phyloP scores from a whole-genome alignment of 1,140 invertebrate genomes.

The Vanessa atalanta region DNA sequence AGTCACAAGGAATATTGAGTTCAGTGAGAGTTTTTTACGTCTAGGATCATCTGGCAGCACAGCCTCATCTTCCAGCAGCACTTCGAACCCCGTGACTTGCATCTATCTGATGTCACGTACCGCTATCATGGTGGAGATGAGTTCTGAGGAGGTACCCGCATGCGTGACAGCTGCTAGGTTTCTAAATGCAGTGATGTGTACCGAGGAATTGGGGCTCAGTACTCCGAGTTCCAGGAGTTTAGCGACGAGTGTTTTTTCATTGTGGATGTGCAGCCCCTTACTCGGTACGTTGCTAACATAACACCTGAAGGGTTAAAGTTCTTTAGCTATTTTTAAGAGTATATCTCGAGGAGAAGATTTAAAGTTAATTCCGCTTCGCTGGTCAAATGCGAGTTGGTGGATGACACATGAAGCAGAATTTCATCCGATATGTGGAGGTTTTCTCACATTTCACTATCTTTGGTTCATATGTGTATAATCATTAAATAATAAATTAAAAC shows the following conservation, averaged over 20 bases:
- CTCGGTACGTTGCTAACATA: constrained; percentile 65
- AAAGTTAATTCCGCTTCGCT: too few species aligned
- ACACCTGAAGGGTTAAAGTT: too few species aligned
- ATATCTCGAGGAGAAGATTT: too few species aligned
- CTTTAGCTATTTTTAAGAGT: too few species aligned
- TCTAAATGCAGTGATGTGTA: constrained; percentile 81
- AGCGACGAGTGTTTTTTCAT: constrained; percentile 83
- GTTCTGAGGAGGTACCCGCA: constrained; percentile 82
- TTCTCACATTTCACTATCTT: too few species aligned
- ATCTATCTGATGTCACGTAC: constrained; percentile 85
- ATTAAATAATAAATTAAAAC: too few species aligned
- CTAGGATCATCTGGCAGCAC: constrained; percentile 71
- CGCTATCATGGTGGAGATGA: constrained; percentile 86
- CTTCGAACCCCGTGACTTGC: constrained; percentile 77
- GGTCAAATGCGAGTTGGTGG: too few species aligned
- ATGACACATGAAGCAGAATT: too few species aligned
- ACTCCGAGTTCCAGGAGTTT: constrained; percentile 80
- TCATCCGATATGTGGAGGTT: constrained; percentile 26
- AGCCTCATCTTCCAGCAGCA: constrained; percentile 64
- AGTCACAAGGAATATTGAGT: not conserved
- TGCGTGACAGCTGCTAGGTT: constrained; percentile 82
- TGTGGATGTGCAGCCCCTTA: constrained; percentile 85
- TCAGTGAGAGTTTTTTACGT: not conserved
- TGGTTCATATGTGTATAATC: too few species aligned
- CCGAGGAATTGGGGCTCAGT: constrained; percentile 83